A percentile compares a stretch with the other conserved stretches of the same genome.
Evolutionary conservation across 2,113 vertebrate species (phyloP).

Genomic region (Lepisosteus oculatus): DNA sequence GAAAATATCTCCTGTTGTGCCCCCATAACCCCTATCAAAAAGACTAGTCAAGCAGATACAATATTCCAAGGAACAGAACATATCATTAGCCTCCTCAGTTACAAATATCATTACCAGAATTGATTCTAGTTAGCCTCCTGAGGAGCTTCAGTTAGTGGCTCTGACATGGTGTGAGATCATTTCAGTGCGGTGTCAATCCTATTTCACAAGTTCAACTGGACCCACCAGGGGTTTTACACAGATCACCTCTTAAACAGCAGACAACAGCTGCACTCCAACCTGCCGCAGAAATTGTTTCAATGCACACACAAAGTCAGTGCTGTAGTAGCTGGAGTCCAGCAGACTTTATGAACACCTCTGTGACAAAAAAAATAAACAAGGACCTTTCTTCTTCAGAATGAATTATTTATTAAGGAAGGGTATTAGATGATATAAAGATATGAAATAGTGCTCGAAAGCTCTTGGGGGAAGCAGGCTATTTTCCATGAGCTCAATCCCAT

Average conservation of each 20-base stretch:
- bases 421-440: too few species aligned
- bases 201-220: slow-evolving; percentile 50
- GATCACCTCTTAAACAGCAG: slow-evolving; percentile 36
- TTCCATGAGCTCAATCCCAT: too few species aligned
- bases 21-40: too few species aligned
- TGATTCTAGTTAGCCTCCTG: slow-evolving; percentile 58
- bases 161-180: slow-evolving; percentile 36
- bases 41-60: slow-evolving; percentile 29
- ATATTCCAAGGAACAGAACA: slow-evolving; percentile 59
- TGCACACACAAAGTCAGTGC: too few species aligned
- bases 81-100: slow-evolving; percentile 65
- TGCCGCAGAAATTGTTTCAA: too few species aligned
- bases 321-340: too few species aligned
- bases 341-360: too few species aligned
- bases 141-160: slow-evolving; percentile 41
- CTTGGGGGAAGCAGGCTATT: background rate
- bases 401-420: too few species aligned
- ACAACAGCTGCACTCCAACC: background rate
- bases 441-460: too few species aligned
- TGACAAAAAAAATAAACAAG: too few species aligned
- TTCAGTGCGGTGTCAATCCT: slow-evolving; percentile 44
- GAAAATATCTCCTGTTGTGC: too few species aligned
- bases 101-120: slow-evolving; percentile 66
- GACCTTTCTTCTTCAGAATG: too few species aligned
- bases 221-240: slow-evolving; percentile 31